Evolutionary conservation across 1,140 invertebrate genomes (phyloP), one percentile per base, ranked within the genome.

Genomic region (Euwallacea fornicatus): DNA sequence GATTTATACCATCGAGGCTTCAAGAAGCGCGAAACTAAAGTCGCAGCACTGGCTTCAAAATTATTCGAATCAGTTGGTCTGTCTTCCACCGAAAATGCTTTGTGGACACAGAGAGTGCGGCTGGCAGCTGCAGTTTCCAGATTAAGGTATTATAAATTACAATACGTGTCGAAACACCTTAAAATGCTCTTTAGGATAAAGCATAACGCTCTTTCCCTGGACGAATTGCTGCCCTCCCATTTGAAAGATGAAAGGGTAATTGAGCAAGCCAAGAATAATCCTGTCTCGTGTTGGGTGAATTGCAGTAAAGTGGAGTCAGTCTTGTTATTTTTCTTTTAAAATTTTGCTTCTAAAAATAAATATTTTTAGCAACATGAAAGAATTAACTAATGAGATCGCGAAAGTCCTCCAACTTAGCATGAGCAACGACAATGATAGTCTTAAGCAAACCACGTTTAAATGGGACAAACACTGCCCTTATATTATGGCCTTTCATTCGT

Each of bases 231-330:
- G 10, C 91, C 91, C 1, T 71, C 78, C 7, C 90, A 91, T 79
- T 78, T 93, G 62, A 85, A 88, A 54, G 87, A 89, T 71, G 87
- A 88, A 53, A 85, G 86, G 58, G 83, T 89, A 11, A 84, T 83
- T 0, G 86, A 86, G 59, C 84, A 85, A 10, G 83, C 86, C 2
- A 83, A 87, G 43, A 85, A 86, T 60, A 83, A 86, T 0, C 84
- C 88, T 0, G 85, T 91, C 6, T 90, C 88, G 0, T 90, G 90
- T 69, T 93, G 91, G 91, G 86, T 93, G 0, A 93, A 93, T 79
- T 87, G 86, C 0, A 88, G 87, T 66, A 89, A 90, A 80, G 82
- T 86, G n/a, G 85, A 84, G 89, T 88, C 77, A 83, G 8, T 47
- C 0, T 50, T 13, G 9, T 50, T 13, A 50, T 50, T 50, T 13